Conservation (phyloP, 1,140 invertebrate genomes). For the Bombyx mandarina region DNA sequence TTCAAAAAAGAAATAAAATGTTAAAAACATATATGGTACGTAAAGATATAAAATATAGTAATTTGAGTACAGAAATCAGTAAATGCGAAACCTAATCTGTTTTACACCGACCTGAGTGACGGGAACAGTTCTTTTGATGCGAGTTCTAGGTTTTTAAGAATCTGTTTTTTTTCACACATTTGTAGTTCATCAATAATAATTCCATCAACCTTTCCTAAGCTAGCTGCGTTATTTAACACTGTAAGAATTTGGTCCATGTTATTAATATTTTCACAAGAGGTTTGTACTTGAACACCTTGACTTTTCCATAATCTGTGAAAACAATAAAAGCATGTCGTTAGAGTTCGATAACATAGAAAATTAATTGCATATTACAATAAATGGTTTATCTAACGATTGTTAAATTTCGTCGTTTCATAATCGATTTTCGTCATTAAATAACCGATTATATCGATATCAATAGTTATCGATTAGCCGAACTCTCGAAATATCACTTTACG, state of each 20-base stretch:
- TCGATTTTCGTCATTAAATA: no score
- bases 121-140: constrained; percentile 5
- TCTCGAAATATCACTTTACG: no score
- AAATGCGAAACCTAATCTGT: not conserved
- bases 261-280: not conserved
- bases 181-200: no score
- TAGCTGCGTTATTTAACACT: not conserved
- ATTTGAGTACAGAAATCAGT: no score
- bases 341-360: no score
- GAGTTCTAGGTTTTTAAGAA: constrained; percentile 1
- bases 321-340: no score
- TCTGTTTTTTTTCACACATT: not conserved
- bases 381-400: no score
- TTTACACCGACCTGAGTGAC: not conserved
- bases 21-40: not conserved
- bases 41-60: not conserved
- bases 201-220: no score
- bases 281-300: not conserved
- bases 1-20: not conserved
- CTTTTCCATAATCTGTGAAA: not conserved
- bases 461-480: no score
- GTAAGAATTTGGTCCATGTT: not conserved
- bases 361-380: no score
- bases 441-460: no score
- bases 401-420: no score